Conservation (phyloP, 2,797 vertebrate species). For the Mus spretus region DNA sequence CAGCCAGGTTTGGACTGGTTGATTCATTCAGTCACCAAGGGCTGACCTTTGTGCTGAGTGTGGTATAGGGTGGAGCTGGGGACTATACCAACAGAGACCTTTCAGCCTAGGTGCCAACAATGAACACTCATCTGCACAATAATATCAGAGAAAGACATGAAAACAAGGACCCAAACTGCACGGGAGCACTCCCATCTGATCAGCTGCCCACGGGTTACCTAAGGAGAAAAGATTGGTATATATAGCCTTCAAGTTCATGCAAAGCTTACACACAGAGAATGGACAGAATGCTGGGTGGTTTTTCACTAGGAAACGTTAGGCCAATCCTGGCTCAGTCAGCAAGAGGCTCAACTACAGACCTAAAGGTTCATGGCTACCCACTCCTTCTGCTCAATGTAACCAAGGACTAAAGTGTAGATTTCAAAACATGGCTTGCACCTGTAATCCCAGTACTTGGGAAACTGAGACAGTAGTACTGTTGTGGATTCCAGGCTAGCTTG, state of each 20-base stretch:
- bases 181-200: not conserved
- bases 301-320: not conserved
- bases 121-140: not conserved
- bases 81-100: constrained; percentile 25
- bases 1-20: constrained; percentile 55
- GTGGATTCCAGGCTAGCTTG: not conserved
- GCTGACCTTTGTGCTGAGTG: constrained; percentile 62
- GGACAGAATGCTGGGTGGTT: not conserved
- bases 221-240: not conserved
- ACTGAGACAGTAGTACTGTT: not conserved
- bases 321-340: not conserved
- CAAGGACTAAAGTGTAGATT: not conserved
- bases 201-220: not conserved
- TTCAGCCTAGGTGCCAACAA: constrained; percentile 58
- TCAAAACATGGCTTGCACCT: not conserved
- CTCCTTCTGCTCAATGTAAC: not conserved
- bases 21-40: constrained; percentile 60
- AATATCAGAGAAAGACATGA: not conserved
- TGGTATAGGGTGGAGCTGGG: not conserved
- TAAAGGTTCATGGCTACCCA: not conserved
- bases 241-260: not conserved
- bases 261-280: not conserved
- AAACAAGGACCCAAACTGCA: not conserved
- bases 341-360: not conserved
- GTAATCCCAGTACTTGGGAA: not conserved